These are phyloP conservation scores for Cololabis saira DNA, from an alignment of 2,113 vertebrate species.

Conservation along the genomic window DNA sequence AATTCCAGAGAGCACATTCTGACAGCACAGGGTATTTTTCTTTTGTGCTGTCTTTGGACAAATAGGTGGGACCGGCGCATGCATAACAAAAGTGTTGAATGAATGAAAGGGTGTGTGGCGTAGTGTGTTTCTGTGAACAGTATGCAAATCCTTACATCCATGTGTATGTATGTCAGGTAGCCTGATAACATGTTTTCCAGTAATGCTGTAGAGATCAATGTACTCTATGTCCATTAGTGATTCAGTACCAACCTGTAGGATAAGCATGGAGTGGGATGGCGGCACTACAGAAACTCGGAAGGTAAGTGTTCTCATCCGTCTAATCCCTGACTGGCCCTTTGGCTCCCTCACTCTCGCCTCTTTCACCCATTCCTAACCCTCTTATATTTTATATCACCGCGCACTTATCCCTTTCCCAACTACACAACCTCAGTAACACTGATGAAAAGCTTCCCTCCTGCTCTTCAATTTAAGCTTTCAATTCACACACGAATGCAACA, in stretches of 20 bases:
- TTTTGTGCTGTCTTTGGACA: constrained; percentile 23
- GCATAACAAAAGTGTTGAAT: constrained; percentile 9
- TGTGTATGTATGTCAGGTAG: constrained; percentile 31
- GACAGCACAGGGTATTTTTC: not conserved
- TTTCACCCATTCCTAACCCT: constrained; percentile 34
- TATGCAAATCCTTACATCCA: constrained; percentile 26
- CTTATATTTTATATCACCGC: constrained; percentile 19
- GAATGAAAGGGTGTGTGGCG: not conserved
- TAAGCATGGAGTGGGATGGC: constrained; percentile 53
- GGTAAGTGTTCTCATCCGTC: constrained; percentile 39
- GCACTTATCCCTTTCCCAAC: constrained; percentile 16
- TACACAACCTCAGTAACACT: constrained; percentile 4
- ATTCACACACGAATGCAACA: not conserved
- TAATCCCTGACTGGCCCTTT: constrained; percentile 41
- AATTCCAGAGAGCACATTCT: constrained; percentile 8
- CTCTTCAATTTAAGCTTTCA: constrained; percentile 12
- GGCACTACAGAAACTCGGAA: constrained; percentile 13
- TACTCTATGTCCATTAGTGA: constrained; percentile 61
- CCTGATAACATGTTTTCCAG: constrained; percentile 50
- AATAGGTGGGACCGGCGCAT: constrained; percentile 22
- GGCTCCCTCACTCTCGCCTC: constrained; percentile 10
- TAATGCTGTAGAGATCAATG: constrained; percentile 61
- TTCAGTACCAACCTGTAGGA: constrained; percentile 54
- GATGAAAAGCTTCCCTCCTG: constrained; percentile 17
- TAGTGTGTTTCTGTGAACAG: constrained; percentile 7